Evolutionary conservation across 2,888 invertebrate genomes (phyloP).

Genomic region (Caenorhabditis sinica): DNA sequence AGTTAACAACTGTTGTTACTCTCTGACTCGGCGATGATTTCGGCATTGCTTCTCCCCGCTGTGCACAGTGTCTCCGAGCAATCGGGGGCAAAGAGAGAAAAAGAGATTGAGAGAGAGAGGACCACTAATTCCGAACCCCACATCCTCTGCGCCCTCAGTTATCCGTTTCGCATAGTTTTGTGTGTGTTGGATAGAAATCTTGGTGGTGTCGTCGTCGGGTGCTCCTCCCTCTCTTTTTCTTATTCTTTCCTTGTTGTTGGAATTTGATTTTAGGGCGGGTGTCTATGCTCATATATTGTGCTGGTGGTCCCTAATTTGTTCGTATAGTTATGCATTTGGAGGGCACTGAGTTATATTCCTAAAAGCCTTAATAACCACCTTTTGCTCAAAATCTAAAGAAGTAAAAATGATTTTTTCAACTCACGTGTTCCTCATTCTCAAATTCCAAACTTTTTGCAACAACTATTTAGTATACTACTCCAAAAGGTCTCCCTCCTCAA

Average conservation of each 20-base stretch:
- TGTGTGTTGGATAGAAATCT: slow-evolving; percentile 19
- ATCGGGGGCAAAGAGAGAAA: neutral
- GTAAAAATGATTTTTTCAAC: neutral
- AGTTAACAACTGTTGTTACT: slow-evolving; percentile 70
- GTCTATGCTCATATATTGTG: slow-evolving; percentile 8
- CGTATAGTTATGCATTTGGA: neutral
- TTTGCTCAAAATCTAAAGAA: too few species aligned
- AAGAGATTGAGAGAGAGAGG: slow-evolving; percentile 18
- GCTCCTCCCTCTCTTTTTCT: slow-evolving; percentile 25
- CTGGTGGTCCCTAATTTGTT: slow-evolving; percentile 4
- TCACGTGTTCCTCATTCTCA: neutral
- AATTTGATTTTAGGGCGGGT: slow-evolving; percentile 39
- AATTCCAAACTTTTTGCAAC: slow-evolving; percentile 9
- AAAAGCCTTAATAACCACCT: too few species aligned
- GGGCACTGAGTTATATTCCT: too few species aligned
- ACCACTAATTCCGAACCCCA: slow-evolving; percentile 68
- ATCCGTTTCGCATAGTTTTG: slow-evolving; percentile 63
- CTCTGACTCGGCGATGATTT: slow-evolving; percentile 64
- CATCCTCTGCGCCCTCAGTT: slow-evolving; percentile 63
- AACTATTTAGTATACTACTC: neutral
- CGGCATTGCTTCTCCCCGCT: slow-evolving; percentile 32
- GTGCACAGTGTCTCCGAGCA: slow-evolving; percentile 20
- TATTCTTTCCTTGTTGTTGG: slow-evolving; percentile 35
- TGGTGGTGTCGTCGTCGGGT: slow-evolving; percentile 12
- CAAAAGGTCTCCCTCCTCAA: slow-evolving; percentile 7